Evolutionary conservation across 2,888 invertebrate genomes (phyloP).

Genomic region (Dilophus febrilis): DNA sequence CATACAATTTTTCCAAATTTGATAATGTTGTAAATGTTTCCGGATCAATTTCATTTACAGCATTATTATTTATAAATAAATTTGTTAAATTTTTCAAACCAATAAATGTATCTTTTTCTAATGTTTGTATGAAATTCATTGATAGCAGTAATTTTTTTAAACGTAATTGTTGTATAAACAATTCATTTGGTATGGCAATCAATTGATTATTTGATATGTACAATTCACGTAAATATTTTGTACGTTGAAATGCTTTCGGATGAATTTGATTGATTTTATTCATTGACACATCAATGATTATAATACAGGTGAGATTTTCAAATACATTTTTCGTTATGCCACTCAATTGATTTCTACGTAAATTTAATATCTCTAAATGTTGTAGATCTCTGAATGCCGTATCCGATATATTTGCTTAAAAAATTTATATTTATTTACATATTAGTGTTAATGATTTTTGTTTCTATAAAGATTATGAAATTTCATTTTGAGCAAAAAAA

Average conservation of each 20-base stretch:
- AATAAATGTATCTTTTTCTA: constrained; percentile 31
- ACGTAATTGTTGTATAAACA: constrained; percentile 30
- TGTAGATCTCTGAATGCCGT: constrained; percentile 21
- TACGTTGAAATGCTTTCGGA: constrained; percentile 29
- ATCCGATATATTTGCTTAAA: constrained; percentile 20
- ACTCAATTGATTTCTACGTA: constrained; percentile 32
- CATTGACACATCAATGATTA: constrained; percentile 23
- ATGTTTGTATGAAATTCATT: constrained; percentile 32
- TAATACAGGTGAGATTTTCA: constrained; percentile 18
- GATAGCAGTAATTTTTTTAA: constrained; percentile 36
- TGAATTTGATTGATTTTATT: constrained; percentile 27
- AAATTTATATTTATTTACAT: no score
- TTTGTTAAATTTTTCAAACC: constrained; percentile 32
- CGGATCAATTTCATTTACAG: constrained; percentile 31
- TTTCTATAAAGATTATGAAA: no score
- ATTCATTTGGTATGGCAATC: constrained; percentile 28
- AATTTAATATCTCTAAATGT: constrained; percentile 24
- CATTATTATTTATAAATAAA: constrained; percentile 43
- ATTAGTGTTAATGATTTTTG: no score
- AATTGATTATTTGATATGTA: constrained; percentile 39
- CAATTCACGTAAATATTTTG: constrained; percentile 32
- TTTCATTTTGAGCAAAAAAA: no score
- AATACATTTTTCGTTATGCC: constrained; percentile 24
- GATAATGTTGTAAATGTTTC: constrained; percentile 29
- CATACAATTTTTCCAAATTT: constrained; percentile 34